Conservation (phyloP, 2,113 vertebrate species). For the Rallus limicola region DNA sequence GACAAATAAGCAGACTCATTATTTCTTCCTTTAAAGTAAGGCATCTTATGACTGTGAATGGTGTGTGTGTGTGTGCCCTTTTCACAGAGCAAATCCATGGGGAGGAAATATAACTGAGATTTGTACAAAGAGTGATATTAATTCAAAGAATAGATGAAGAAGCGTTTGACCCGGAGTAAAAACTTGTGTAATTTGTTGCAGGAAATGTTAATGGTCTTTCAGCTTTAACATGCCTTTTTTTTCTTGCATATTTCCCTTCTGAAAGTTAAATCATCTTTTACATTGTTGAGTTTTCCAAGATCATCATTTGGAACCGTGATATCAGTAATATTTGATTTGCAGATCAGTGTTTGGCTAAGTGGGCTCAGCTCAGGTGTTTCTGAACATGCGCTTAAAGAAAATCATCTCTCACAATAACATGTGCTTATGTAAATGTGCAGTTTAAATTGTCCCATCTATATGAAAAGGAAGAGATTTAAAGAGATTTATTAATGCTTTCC, state of each 20-base stretch:
- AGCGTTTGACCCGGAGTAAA: background rate
- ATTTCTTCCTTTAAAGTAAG: background rate
- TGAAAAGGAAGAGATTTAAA: background rate
- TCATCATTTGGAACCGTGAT: background rate
- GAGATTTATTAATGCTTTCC: background rate
- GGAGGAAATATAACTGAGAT: background rate
- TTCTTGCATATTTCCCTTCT: background rate
- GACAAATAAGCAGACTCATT: background rate
- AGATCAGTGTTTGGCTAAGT: background rate
- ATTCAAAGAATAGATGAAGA: background rate
- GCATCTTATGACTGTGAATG: background rate
- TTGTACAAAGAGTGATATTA: background rate
- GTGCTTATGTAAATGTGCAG: fast-evolving
- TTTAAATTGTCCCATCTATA: background rate
- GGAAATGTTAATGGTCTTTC: background rate
- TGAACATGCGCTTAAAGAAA: background rate
- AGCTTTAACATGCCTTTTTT: background rate
- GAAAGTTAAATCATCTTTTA: background rate
- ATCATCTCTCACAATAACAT: background rate
- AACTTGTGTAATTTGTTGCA: background rate
- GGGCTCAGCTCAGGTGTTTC: background rate
- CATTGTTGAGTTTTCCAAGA: background rate
- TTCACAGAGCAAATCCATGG: background rate
- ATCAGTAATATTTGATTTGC: background rate
- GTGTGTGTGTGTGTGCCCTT: no score